Conservation (phyloP, 2,797 vertebrate species). For the Hydrophis major region DNA sequence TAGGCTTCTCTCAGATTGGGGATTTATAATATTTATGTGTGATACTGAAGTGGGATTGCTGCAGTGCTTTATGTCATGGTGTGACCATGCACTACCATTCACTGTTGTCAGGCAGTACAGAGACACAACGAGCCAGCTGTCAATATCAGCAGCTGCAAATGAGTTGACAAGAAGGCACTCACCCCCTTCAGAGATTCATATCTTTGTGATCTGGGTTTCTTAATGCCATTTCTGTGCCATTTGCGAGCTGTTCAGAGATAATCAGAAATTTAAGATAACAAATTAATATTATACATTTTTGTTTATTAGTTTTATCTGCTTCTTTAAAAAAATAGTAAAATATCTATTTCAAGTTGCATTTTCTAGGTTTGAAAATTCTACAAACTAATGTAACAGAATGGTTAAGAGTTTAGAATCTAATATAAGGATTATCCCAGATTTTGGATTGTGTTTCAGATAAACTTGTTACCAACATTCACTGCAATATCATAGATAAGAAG, state of each 20-base stretch:
- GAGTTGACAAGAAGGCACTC: slow-evolving; percentile 49
- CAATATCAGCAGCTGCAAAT: background rate
- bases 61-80: background rate
- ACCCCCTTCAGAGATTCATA: slow-evolving; percentile 96
- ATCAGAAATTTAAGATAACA: background rate
- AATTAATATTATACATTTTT: background rate
- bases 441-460: background rate
- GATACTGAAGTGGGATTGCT: background rate
- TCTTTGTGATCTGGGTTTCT: slow-evolving; percentile 86
- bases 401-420: background rate
- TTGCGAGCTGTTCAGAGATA: slow-evolving; percentile 80
- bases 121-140: background rate
- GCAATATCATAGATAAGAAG: background rate
- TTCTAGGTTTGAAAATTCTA: background rate
- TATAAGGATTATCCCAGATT: background rate
- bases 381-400: background rate
- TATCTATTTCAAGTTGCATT: background rate
- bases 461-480: background rate
- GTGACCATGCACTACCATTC: background rate
- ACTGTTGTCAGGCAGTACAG: background rate
- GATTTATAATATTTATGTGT: background rate
- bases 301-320: background rate
- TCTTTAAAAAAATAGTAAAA: background rate
- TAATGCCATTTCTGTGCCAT: slow-evolving; percentile 97
- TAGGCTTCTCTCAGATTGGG: background rate